Evolutionary conservation across 2,888 invertebrate species (phyloP).

Genomic region (Cosmorhoe ocellata): DNA sequence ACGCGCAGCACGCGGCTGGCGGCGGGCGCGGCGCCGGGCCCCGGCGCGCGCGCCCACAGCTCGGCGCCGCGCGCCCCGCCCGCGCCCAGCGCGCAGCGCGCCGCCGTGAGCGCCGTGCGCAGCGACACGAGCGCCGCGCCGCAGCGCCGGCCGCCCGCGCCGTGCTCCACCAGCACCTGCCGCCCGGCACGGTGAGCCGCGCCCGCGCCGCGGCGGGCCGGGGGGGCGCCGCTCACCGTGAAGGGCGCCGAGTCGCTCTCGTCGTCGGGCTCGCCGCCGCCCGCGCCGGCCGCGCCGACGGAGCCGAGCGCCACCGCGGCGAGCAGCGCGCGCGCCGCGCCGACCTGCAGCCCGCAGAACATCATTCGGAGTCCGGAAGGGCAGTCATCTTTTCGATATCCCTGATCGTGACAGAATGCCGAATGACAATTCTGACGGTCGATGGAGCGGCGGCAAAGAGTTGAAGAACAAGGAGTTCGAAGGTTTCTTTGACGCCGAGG

Average conservation of each 20-base stretch:
- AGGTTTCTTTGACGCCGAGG: too few relatives aligned
- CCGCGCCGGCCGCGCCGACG: background rate
- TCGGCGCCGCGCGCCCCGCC: constrained; percentile 33
- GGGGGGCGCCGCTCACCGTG: constrained; percentile 13
- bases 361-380: too few relatives aligned
- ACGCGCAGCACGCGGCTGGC: constrained; percentile 38
- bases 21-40: constrained; percentile 36
- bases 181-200: constrained; percentile 24
- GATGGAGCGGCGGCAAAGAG: too few relatives aligned
- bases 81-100: constrained; percentile 44
- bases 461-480: too few relatives aligned
- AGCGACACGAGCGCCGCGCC: constrained; percentile 35
- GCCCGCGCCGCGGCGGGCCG: constrained; percentile 21
- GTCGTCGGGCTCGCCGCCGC: constrained; percentile 31
- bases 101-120: constrained; percentile 28
- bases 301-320: constrained; percentile 21
- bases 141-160: constrained; percentile 38
- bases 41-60: constrained; percentile 44
- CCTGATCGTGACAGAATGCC: too few relatives aligned
- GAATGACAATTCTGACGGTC: too few relatives aligned
- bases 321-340: constrained; percentile 25
- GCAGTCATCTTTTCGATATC: too few relatives aligned
- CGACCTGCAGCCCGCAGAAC: background rate
- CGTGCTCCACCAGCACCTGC: constrained; percentile 51
- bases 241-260: constrained; percentile 47